Conservation (phyloP, 2,113 vertebrate genomes). For the Canis aureus region DNA sequence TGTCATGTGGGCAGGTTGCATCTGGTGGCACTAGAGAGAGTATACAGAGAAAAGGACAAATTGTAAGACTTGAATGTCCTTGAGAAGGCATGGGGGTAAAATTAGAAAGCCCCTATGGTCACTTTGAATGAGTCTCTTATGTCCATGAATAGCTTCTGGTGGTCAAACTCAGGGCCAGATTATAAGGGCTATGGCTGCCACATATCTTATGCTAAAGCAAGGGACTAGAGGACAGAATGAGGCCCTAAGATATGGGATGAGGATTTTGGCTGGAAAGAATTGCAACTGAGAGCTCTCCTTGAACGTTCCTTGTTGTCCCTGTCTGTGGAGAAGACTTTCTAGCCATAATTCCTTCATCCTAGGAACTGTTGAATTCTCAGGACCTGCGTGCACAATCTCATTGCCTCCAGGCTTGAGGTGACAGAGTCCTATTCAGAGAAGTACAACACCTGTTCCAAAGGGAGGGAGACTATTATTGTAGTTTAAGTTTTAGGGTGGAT, state of each 20-base stretch:
- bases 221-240: neutral
- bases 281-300: neutral
- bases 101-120: neutral
- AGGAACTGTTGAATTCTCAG: neutral
- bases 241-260: neutral
- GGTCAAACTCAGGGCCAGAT: neutral
- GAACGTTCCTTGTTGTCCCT: neutral
- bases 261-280: neutral
- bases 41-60: conserved; percentile 40
- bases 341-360: neutral
- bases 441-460: neutral
- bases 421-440: neutral
- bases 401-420: neutral
- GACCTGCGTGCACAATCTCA: neutral
- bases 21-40: conserved; percentile 31
- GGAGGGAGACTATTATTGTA: neutral
- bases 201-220: neutral
- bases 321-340: neutral
- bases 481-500: neutral
- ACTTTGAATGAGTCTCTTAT: neutral
- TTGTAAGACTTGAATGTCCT: conserved; percentile 3
- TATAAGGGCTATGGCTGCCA: neutral
- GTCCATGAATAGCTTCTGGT: neutral
- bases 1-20: conserved; percentile 9
- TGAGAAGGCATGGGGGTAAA: neutral